Evolutionary conservation across 2,888 invertebrate genomes (phyloP), one percentile per base, ranked within the genome.

Genomic region (Nesidiocoris tenuis): DNA sequence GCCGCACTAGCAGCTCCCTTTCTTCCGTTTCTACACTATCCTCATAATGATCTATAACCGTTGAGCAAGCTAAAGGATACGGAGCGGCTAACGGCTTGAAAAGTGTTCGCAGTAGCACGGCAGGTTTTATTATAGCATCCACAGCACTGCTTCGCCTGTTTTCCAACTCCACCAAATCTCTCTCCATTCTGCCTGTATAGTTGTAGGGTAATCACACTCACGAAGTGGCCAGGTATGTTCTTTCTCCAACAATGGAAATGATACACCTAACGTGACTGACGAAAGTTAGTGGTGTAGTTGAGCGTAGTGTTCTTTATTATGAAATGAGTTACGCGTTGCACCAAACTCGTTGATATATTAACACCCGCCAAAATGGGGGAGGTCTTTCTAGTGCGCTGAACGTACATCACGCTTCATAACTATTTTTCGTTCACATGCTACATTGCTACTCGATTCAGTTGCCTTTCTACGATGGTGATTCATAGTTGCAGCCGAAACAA

Each of bases 341-440:
- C 59, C 70, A 70, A 70, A 17, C n/a, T 61, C 18, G n/a, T 70
- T 70, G 70, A 70, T 70, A 59, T 70, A 70, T 70, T 65, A 65
- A 19, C 39, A 39, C 39, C 39, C 39, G 39, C 12, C 12, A 3
- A 12, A 39, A 39, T 12, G 39, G 12, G 39, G 39, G n/a, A n/a
- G n/a, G n/a, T n/a, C n/a, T n/a, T n/a, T n/a, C 39, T 39, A 7
- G 39, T 39, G 39, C 39, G 39, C 39, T 39, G 39, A 39, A 39
- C 39, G 3, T 39, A 12, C 5, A 39, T 39, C 39, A 39, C 39
- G 39, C 39, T 39, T 12, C 39, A 39, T 39, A 7, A 39, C 39
- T 39, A 39, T 39, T 39, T 39, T 39, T 39, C 12, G 12, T 39
- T 12, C 39, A 3, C 5, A 7, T 39, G 12, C 12, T 39, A 39